These are phyloP conservation scores for Megaceryle maxima DNA, from an alignment of 2,113 vertebrate species.

Conservation along the genomic window DNA sequence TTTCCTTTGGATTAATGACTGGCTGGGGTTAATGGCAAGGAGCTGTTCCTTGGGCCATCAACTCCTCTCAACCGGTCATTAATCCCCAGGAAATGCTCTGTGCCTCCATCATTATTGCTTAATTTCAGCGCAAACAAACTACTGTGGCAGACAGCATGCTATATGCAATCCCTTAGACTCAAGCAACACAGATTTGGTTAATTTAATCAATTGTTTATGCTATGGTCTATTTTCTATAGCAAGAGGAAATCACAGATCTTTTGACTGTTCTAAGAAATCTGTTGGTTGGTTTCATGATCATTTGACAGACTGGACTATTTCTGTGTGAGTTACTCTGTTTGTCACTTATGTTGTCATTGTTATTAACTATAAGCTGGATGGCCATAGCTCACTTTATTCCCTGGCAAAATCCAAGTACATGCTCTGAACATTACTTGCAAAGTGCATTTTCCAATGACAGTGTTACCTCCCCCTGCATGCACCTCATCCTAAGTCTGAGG, in stretches of 20 bases:
- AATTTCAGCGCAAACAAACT: conserved; percentile 75
- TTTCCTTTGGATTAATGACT: conserved; percentile 69
- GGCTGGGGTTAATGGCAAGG: conserved; percentile 70
- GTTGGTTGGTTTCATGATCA: neutral
- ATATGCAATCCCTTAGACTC: conserved; percentile 51
- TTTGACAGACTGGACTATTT: conserved; percentile 5
- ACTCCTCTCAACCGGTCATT: conserved; percentile 65
- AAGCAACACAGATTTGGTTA: conserved; percentile 47
- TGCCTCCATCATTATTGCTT: conserved; percentile 65
- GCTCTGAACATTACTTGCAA: neutral
- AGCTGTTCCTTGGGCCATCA: conserved; percentile 60
- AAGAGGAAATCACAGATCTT: conserved; percentile 52
- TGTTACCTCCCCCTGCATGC: neutral
- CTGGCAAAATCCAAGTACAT: neutral
- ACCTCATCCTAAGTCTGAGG: neutral
- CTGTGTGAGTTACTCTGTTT: neutral
- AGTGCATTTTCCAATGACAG: neutral
- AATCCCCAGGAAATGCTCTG: conserved; percentile 59
- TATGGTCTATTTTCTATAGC: conserved; percentile 52
- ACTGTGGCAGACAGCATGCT: conserved; percentile 21
- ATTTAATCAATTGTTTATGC: conserved; percentile 76
- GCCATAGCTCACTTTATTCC: neutral
- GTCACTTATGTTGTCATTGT: neutral
- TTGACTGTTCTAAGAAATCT: neutral
- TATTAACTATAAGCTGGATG: neutral